Percentiles rank a stretch among this genome's conserved stretches.
These are phyloP conservation scores for Capitulum mitella DNA, from an alignment of 2,888 invertebrate genomes.

Conservation along the genomic window DNA sequence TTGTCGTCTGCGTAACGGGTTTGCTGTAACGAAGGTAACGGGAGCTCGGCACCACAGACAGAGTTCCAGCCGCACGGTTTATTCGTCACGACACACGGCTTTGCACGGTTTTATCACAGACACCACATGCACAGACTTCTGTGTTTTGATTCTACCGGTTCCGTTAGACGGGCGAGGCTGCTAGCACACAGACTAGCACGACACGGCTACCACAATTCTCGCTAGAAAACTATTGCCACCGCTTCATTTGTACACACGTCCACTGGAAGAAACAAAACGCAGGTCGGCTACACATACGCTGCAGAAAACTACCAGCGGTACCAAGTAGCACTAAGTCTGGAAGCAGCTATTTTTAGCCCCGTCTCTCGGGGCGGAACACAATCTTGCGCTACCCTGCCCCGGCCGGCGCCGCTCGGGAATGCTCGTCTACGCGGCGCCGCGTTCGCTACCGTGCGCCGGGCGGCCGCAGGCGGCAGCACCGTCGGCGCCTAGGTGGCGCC, in stretches of 20 bases:
- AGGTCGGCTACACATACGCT: background rate
- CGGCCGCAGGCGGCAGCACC: background rate
- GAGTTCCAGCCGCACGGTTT: background rate
- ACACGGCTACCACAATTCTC: background rate
- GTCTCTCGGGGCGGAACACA: background rate
- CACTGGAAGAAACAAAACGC: slow-evolving; percentile 5
- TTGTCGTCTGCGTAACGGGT: no score
- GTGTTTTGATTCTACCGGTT: slow-evolving; percentile 13
- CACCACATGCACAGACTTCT: background rate
- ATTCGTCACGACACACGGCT: background rate
- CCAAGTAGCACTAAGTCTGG: background rate
- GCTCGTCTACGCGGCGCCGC: background rate
- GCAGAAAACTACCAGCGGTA: background rate
- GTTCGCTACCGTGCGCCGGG: background rate
- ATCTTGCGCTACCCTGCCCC: background rate
- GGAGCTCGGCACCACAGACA: no score
- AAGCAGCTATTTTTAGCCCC: background rate
- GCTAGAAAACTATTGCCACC: slow-evolving; percentile 23
- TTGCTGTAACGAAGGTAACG: no score
- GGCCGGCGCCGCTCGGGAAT: no score
- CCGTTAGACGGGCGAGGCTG: slow-evolving; percentile 7
- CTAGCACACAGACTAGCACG: slow-evolving; percentile 19
- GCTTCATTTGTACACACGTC: slow-evolving; percentile 10
- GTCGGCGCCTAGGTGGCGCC: background rate
- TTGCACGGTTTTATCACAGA: slow-evolving; percentile 11